These are phyloP conservation scores for Odontomachus brunneus DNA, from an alignment of 1,140 invertebrate species.

Conservation along the genomic window DNA sequence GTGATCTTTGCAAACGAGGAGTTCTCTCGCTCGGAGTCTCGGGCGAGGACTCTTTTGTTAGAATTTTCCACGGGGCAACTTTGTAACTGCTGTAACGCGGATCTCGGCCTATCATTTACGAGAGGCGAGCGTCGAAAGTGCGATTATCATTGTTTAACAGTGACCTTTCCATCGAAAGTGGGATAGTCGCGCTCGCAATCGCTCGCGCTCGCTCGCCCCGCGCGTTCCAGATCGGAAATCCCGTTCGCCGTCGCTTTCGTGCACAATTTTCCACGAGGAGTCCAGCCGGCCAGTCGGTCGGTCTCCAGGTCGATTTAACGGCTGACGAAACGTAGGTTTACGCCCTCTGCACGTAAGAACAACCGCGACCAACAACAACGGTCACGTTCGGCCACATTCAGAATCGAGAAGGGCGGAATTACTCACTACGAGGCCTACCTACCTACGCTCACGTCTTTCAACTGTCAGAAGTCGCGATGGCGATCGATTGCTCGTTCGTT, in stretches of 20 bases:
- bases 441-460: conserved; percentile 38
- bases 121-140: conserved; percentile 44
- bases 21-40: no score
- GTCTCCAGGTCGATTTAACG: neutral
- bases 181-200: conserved; percentile 55
- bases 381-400: conserved; percentile 48
- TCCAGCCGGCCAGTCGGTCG: neutral
- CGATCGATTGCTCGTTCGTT: conserved; percentile 22
- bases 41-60: neutral
- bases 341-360: neutral
- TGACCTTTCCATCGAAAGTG: conserved; percentile 39
- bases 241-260: conserved; percentile 46
- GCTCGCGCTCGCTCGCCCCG: conserved; percentile 33
- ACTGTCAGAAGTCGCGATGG: conserved; percentile 49
- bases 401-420: conserved; percentile 54
- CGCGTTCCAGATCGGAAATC: conserved; percentile 65
- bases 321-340: conserved; percentile 53
- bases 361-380: conserved; percentile 4
- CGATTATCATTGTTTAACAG: conserved; percentile 57
- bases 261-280: conserved; percentile 10
- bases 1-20: conserved; percentile 29
- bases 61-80: conserved; percentile 3
- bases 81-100: neutral
- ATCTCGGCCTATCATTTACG: conserved; percentile 34
- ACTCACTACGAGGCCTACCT: neutral